phyloP scores from a whole-genome alignment of 2,113 vertebrate species.

The Uropsilus gracilis region DNA sequence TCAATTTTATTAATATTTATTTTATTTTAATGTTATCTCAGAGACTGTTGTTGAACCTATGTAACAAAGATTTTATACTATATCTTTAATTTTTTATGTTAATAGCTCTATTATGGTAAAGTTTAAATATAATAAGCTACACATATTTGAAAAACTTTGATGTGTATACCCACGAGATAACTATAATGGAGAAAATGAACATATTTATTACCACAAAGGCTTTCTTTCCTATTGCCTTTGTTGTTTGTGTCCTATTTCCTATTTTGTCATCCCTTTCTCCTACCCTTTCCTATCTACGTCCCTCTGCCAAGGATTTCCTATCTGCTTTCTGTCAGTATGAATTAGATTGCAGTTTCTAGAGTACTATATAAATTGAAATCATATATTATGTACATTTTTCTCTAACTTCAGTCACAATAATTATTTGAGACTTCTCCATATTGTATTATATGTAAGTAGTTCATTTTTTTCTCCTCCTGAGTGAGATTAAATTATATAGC shows the following conservation, averaged over 20 bases:
- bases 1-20: background rate
- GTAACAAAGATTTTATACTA: background rate
- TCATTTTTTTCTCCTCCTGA: background rate
- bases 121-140: background rate
- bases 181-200: background rate
- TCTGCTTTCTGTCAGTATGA: background rate
- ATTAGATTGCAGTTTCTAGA: constrained; percentile 1
- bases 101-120: background rate
- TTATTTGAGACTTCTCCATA: too few species aligned
- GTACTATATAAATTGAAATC: constrained; percentile 41
- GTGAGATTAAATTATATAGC: background rate
- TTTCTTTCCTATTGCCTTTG: background rate
- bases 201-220: background rate
- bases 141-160: background rate
- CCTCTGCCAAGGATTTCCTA: background rate
- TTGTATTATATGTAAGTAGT: background rate
- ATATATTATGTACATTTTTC: background rate
- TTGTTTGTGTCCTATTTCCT: too few species aligned
- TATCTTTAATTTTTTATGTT: background rate
- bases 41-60: background rate
- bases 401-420: too few species aligned
- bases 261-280: background rate
- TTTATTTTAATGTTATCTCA: background rate
- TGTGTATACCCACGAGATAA: background rate
- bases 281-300: background rate